Percentiles rank a stretch among this genome's conserved stretches.
These are phyloP conservation scores for Lucinisca nassula DNA, from an alignment of 2,888 invertebrate genomes.

Conservation along the genomic window DNA sequence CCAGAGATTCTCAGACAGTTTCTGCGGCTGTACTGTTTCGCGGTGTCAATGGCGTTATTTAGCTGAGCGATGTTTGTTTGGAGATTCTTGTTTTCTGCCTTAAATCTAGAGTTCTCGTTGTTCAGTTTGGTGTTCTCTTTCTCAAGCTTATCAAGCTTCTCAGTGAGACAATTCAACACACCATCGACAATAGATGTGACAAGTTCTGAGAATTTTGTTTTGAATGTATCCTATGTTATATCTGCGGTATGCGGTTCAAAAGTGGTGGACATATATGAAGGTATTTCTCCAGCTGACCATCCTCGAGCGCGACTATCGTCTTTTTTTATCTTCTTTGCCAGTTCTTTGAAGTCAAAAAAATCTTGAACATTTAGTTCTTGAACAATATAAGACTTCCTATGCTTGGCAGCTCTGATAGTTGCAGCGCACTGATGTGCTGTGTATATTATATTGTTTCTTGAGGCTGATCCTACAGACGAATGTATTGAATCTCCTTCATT, in stretches of 20 bases:
- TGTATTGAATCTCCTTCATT: constrained; percentile 37
- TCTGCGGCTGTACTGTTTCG: neutral
- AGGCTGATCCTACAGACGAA: constrained; percentile 23
- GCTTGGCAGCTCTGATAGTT: constrained; percentile 17
- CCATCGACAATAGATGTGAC: neutral
- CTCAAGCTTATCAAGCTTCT: neutral
- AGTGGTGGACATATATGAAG: too few species aligned
- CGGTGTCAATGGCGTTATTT: neutral
- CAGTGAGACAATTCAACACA: neutral
- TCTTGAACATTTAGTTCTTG: constrained; percentile 30
- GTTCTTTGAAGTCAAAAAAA: constrained; percentile 39
- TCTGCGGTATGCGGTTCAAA: too few species aligned
- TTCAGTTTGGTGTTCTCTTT: neutral
- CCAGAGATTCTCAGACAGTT: neutral
- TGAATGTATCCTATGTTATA: neutral
- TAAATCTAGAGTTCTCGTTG: too few species aligned
- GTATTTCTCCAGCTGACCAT: too few species aligned
- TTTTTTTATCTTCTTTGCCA: constrained; percentile 27
- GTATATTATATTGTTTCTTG: neutral
- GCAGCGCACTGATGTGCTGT: constrained; percentile 46
- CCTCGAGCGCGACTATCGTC: too few species aligned
- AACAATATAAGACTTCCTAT: constrained; percentile 26
- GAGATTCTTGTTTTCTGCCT: neutral
- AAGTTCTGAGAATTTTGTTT: neutral
- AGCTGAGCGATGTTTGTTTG: neutral